phyloP scores from a whole-genome alignment of 2,113 vertebrate genomes.

The Oncorhynchus nerka region DNA sequence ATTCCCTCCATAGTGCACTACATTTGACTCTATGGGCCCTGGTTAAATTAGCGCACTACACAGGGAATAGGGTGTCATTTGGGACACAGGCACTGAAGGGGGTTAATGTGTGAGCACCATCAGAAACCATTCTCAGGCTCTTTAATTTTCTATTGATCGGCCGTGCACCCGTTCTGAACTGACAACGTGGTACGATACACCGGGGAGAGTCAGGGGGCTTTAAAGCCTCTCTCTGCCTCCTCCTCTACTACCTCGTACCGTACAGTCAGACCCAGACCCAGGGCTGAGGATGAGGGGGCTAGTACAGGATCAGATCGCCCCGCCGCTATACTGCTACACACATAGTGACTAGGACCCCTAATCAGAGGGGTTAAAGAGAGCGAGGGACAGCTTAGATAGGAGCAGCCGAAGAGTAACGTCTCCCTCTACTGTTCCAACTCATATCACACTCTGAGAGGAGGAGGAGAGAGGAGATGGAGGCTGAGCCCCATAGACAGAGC shows the following conservation, averaged over 20 bases:
- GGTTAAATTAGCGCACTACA: too few species aligned
- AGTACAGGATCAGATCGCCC: not conserved
- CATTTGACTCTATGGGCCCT: too few species aligned
- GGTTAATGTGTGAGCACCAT: slow-evolving; percentile 67
- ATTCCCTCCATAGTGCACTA: too few species aligned
- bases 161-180: slow-evolving; percentile 28
- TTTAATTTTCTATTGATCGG: slow-evolving; percentile 79
- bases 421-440: slow-evolving; percentile 52
- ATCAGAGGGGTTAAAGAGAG: not conserved
- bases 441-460: slow-evolving; percentile 21
- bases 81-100: slow-evolving; percentile 32
- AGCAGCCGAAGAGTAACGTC: slow-evolving; percentile 40
- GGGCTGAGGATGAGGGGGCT: not conserved
- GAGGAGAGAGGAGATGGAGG: slow-evolving; percentile 4
- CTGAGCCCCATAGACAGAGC: slow-evolving; percentile 9
- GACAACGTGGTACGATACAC: slow-evolving; percentile 29
- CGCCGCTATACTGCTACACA: not conserved
- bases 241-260: not conserved
- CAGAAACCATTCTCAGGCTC: slow-evolving; percentile 69
- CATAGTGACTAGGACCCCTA: not conserved
- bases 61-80: slow-evolving; percentile 6
- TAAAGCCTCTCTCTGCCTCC: not conserved
- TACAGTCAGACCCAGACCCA: too few species aligned
- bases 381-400: not conserved
- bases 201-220: not conserved